Base-by-base conservation (phyloP, 2,888 invertebrate species). In the Lepidonotus clava region DNA sequence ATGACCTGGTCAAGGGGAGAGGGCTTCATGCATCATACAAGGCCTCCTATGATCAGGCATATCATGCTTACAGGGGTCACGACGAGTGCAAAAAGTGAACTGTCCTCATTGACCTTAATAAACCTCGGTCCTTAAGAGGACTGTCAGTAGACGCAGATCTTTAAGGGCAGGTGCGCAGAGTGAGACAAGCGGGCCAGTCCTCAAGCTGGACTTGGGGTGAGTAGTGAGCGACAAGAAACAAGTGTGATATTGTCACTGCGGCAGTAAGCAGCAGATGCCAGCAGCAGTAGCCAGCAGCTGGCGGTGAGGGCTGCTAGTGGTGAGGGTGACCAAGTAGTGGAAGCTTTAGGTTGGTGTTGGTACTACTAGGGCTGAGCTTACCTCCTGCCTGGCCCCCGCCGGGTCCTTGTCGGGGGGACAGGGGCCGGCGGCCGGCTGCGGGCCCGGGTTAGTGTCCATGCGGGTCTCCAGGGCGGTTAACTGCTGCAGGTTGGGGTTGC, bases 401-500 rank as follows among this genome's bases (percentile, higher is more conserved):
- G 38, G n/a, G 71, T 71, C 71, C 34, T 38, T 36, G 21, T 36
- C n/a, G 14, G 14, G 36, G 14, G 71, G 11, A 66, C n/a, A 24
- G 5, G 67, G 34, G 38, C 71, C 5, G 71, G 36, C 8, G 36
- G 56, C 56, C 51, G 24, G 80, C 18, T 5, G 80, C 40, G 34
- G 76, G 1, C 40, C 38, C 46, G 14, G 80, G 80, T 80, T 80
- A 80, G 80, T 80, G 51, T 80, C 80, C 80, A 80, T 80, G 80
- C 80, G 80, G 46, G 80, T 24, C 46, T 80, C 80, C 46, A 80
- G 21, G 46, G 46, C 28, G 21, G 24, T 41, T 2, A 5, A 46
- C 2, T 14, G 80, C 80, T 80, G 80, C 80, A 80, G 41, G 80
- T 80, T 80, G 80, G 80, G 80, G 80, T 34, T 80, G 80, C 6